A percentile compares a stretch with the other conserved stretches of the same genome.
Conservation (phyloP, 2,113 vertebrate genomes). For the Ramphastos sulfuratus region DNA sequence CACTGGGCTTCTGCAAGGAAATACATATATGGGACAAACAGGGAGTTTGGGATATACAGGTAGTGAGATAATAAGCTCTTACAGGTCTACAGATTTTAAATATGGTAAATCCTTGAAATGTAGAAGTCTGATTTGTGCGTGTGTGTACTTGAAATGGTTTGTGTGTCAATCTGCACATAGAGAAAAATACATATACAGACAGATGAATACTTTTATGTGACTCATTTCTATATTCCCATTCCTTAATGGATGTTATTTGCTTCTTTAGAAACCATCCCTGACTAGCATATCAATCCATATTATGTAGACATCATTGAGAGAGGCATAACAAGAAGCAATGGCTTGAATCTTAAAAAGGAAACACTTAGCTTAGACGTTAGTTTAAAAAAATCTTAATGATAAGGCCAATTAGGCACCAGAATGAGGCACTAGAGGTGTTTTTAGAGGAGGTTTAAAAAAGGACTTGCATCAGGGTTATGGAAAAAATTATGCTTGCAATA, state of each 20-base stretch:
- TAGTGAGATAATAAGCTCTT: background rate
- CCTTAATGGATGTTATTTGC: constrained; percentile 40
- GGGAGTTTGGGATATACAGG: background rate
- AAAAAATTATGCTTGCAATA: background rate
- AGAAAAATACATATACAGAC: background rate
- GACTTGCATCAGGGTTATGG: background rate
- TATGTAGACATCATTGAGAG: constrained; percentile 51
- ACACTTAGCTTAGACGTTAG: constrained; percentile 60
- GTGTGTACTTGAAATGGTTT: background rate
- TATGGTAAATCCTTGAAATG: background rate
- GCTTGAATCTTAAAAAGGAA: constrained; percentile 59
- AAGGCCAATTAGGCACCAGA: constrained; percentile 53
- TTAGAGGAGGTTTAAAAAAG: constrained; percentile 21
- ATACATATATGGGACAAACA: fast-evolving
- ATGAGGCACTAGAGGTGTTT: constrained; percentile 45
- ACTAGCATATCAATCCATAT: constrained; percentile 54
- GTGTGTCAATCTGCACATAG: background rate
- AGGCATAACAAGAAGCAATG: constrained; percentile 53
- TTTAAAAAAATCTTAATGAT: constrained; percentile 51
- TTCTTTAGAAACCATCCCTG: constrained; percentile 31
- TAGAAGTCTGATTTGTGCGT: background rate
- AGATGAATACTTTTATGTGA: constrained; percentile 26
- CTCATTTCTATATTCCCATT: background rate
- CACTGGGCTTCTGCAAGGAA: background rate
- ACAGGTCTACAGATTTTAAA: fast-evolving